Evolutionary conservation across 2,888 invertebrate genomes (phyloP).

Genomic region (Cetonia aurata): DNA sequence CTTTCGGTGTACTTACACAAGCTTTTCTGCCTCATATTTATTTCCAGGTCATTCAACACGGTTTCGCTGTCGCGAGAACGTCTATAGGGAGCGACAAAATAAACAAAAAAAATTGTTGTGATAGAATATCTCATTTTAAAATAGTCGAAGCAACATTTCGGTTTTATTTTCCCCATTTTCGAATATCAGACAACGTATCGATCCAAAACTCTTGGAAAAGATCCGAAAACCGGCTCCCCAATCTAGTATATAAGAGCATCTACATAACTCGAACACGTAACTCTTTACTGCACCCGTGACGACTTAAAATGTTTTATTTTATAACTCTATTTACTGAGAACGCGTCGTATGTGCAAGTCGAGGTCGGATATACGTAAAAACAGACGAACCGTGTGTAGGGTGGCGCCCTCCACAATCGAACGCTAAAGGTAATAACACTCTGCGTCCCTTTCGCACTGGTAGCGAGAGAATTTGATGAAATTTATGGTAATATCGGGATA

Average conservation of each 20-base stretch:
- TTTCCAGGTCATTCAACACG: slow-evolving; percentile 40
- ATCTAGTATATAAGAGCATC: no score
- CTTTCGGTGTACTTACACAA: not conserved
- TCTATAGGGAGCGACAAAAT: not conserved
- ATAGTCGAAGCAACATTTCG: no score
- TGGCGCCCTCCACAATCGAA: not conserved
- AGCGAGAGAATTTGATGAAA: slow-evolving; percentile 38
- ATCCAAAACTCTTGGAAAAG: no score
- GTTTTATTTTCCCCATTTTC: no score
- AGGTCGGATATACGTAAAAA: slow-evolving; percentile 1
- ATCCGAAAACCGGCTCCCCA: no score
- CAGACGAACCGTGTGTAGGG: slow-evolving; percentile 11
- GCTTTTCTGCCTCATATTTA: not conserved
- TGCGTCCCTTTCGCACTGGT: not conserved
- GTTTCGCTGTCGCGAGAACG: slow-evolving; percentile 9
- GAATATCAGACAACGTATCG: no score
- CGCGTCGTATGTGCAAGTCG: slow-evolving; percentile 3
- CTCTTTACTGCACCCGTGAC: slow-evolving; percentile 7
- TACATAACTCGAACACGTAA: no score
- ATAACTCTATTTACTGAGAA: slow-evolving; percentile 27
- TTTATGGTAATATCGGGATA: slow-evolving; percentile 36
- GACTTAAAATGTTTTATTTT: slow-evolving; percentile 37
- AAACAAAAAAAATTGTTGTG: no score
- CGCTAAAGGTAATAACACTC: slow-evolving; percentile 22
- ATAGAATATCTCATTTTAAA: no score